phyloP scores from a whole-genome alignment of 2,113 vertebrate species.

The Poeciliopsis turrubarensis region DNA sequence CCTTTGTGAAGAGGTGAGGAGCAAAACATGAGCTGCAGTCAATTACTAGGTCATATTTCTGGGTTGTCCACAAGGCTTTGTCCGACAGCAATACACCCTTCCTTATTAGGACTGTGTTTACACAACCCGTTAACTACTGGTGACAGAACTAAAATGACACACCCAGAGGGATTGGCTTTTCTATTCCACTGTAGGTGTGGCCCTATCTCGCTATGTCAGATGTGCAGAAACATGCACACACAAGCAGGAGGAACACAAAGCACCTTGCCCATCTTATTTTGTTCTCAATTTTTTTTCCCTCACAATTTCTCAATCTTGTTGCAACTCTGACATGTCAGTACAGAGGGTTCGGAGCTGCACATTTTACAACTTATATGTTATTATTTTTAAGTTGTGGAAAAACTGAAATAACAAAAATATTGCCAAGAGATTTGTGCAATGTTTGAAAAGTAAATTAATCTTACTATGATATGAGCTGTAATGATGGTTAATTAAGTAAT shows the following conservation, averaged over 20 bases:
- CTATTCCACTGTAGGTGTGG: conserved; percentile 14
- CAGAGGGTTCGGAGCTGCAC: background rate
- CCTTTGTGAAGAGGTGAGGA: conserved; percentile 20
- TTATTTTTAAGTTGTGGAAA: background rate
- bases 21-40: conserved; percentile 22
- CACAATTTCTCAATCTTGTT: background rate
- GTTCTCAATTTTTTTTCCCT: background rate
- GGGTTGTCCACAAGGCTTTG: conserved; percentile 7
- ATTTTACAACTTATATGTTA: background rate
- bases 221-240: conserved; percentile 29
- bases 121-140: conserved; percentile 1
- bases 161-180: conserved; percentile 27
- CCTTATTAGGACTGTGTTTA: conserved; percentile 25
- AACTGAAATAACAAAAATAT: background rate
- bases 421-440: conserved; percentile 1
- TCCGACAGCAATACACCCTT: conserved; percentile 4
- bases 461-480: background rate
- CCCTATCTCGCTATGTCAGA: conserved; percentile 37
- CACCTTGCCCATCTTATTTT: conserved; percentile 31
- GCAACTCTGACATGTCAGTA: conserved; percentile 10
- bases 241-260: background rate
- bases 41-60: conserved; percentile 38
- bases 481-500: background rate
- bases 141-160: conserved; percentile 38
- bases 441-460: background rate